phyloP scores from a whole-genome alignment of 2,888 invertebrate species.

The Rhagium mordax region DNA sequence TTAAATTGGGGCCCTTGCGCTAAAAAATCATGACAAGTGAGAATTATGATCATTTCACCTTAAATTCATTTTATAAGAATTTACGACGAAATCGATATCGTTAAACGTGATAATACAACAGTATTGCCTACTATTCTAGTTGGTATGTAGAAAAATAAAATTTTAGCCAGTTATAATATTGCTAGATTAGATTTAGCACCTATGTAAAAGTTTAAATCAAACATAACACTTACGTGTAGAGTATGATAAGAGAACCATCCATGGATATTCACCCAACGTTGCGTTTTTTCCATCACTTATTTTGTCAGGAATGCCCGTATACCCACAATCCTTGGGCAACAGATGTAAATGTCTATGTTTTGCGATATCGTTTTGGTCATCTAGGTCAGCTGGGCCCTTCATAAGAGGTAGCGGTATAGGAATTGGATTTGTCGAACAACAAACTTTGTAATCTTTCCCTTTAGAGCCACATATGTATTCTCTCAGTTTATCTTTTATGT shows the following conservation, averaged over 20 bases:
- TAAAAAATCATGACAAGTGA: conserved; percentile 38
- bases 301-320: conserved; percentile 68
- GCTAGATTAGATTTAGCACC: background rate
- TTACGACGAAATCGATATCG: too few relatives aligned
- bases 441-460: conserved; percentile 70
- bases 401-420: background rate
- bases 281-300: conserved; percentile 66
- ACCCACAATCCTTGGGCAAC: conserved; percentile 73
- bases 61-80: too few relatives aligned
- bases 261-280: conserved; percentile 78
- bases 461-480: conserved; percentile 66
- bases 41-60: background rate
- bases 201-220: background rate
- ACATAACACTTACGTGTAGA: conserved; percentile 20
- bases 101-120: too few relatives aligned
- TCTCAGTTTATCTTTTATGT: conserved; percentile 46
- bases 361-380: conserved; percentile 61
- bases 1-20: conserved; percentile 59
- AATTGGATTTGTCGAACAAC: conserved; percentile 69
- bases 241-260: conserved; percentile 79
- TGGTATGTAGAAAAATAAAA: background rate
- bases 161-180: background rate
- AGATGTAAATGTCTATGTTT: conserved; percentile 65
- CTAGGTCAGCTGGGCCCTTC: background rate
- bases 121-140: background rate